A percentile compares a stretch with the other conserved stretches of the same genome.
Conservation (phyloP, 1,140 invertebrate genomes). For the Thalassaphorura encarpata region DNA sequence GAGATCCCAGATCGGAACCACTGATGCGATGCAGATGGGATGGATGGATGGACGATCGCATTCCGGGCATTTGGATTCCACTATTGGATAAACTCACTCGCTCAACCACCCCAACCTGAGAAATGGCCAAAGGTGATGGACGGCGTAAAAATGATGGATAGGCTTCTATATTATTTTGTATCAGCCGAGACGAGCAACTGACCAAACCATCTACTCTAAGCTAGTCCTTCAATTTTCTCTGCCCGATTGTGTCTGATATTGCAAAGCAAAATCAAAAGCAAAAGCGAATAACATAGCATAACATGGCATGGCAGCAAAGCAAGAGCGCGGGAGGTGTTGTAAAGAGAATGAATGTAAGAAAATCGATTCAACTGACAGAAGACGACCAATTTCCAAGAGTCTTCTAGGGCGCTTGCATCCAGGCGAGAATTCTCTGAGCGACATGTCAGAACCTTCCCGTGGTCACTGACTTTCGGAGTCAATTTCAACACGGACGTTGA, state of each 20-base stretch:
- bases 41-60: background rate
- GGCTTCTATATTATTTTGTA: constrained; percentile 16
- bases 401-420: constrained; percentile 30
- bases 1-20: too few species aligned
- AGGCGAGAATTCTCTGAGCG: constrained; percentile 27
- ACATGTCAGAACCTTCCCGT: constrained; percentile 30
- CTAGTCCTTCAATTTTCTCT: background rate
- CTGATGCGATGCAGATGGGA: constrained; percentile 14
- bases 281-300: background rate
- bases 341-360: constrained; percentile 17
- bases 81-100: constrained; percentile 9
- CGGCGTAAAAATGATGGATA: constrained; percentile 26
- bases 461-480: constrained; percentile 30
- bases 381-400: constrained; percentile 33
- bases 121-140: constrained; percentile 11
- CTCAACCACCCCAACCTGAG: constrained; percentile 2
- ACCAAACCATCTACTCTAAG: background rate
- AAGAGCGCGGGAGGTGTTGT: background rate
- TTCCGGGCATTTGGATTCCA: background rate
- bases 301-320: background rate
- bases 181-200: background rate
- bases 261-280: background rate
- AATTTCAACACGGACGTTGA: constrained; percentile 30
- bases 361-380: constrained; percentile 32
- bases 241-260: background rate